These are phyloP conservation scores for Eulemur mongoz DNA, from an alignment of 2,797 vertebrate species.

Conservation along the genomic window DNA sequence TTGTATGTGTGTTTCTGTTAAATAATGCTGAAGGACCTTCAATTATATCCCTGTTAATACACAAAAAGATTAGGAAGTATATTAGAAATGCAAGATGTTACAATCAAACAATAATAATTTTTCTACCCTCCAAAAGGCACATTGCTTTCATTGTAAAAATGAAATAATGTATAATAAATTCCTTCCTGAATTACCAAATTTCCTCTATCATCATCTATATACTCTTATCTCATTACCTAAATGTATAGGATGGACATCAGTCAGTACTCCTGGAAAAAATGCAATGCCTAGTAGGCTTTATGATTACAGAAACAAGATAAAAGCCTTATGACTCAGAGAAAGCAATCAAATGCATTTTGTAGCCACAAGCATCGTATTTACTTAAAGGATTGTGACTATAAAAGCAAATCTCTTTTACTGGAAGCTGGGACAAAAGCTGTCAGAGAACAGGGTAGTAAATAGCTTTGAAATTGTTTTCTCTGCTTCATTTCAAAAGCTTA, in stretches of 20 bases:
- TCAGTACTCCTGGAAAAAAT: slow-evolving; percentile 77
- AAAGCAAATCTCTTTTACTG: slow-evolving; percentile 85
- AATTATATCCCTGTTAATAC: neutral
- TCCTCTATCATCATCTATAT: slow-evolving; percentile 61
- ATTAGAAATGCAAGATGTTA: slow-evolving; percentile 56
- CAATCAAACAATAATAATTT: slow-evolving; percentile 26
- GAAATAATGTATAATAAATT: slow-evolving; percentile 55
- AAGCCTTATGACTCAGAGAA: slow-evolving; percentile 82
- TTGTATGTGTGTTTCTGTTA: neutral
- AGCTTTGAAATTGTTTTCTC: slow-evolving; percentile 86
- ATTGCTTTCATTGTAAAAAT: slow-evolving; percentile 40
- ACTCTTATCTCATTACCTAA: slow-evolving; percentile 73
- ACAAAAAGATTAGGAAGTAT: neutral
- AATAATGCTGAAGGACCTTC: neutral
- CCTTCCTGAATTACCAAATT: slow-evolving; percentile 50
- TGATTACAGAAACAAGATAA: slow-evolving; percentile 83
- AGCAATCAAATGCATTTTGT: slow-evolving; percentile 81
- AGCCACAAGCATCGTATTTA: slow-evolving; percentile 84
- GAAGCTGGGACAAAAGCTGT: slow-evolving; percentile 83
- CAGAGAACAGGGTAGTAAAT: slow-evolving; percentile 83
- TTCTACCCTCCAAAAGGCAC: slow-evolving; percentile 38
- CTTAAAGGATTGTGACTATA: slow-evolving; percentile 83
- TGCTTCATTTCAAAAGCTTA: slow-evolving; percentile 85
- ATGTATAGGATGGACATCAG: slow-evolving; percentile 62
- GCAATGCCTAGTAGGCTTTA: slow-evolving; percentile 71